phyloP scores from a whole-genome alignment of 2,797 vertebrate species.

The Petrocephalus sullivani region DNA sequence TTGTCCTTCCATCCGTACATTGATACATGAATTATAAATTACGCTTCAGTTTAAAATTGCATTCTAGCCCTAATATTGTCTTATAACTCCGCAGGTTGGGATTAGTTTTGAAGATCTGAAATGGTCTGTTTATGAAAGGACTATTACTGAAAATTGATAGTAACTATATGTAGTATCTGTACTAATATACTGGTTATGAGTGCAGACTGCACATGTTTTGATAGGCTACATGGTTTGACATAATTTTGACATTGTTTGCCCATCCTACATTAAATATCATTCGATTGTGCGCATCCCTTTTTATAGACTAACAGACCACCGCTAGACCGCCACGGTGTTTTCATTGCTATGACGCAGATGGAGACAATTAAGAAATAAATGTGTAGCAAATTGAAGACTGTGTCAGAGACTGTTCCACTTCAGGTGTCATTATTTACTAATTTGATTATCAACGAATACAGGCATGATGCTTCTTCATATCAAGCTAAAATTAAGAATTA shows the following conservation, averaged over 20 bases:
- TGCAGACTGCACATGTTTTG: not conserved
- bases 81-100: not conserved
- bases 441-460: constrained; percentile 31
- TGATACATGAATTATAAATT: not conserved
- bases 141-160: not conserved
- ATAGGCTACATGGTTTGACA: not conserved
- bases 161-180: not conserved
- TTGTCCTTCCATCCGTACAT: not conserved
- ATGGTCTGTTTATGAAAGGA: not conserved
- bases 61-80: not conserved
- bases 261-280: not conserved
- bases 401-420: not conserved
- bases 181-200: not conserved
- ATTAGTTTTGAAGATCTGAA: not conserved
- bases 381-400: not conserved
- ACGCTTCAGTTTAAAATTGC: not conserved
- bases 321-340: not conserved
- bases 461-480: constrained; percentile 34
- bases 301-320: too few species aligned
- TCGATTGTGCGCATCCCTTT: not conserved
- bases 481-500: constrained; percentile 15
- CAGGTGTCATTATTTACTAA: constrained; percentile 26
- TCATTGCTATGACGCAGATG: not conserved
- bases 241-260: not conserved
- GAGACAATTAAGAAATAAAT: not conserved